Conservation (phyloP, 2,113 vertebrate genomes). For the Pao palembangensis region DNA sequence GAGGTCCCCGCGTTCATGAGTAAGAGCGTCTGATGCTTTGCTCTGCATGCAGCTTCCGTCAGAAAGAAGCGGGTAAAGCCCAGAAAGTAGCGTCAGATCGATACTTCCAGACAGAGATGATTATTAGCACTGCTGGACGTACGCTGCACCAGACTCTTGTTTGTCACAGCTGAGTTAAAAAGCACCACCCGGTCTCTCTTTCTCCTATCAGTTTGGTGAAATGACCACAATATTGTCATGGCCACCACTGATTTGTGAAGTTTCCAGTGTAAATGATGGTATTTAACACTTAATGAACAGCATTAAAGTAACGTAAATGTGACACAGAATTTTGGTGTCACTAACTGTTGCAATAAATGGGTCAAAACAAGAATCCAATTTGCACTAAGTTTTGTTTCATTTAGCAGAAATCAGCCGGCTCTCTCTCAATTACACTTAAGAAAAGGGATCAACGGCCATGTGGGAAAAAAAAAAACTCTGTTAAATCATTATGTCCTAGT, state of each 20-base stretch:
- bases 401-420: background rate
- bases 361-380: background rate
- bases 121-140: no score
- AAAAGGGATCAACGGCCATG: background rate
- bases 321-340: background rate
- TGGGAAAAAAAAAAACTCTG: background rate
- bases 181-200: no score
- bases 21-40: conserved; percentile 5
- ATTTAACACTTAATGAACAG: no score
- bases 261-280: no score
- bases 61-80: background rate
- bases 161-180: no score
- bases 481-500: conserved; percentile 13
- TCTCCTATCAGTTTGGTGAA: no score
- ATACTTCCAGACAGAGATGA: background rate
- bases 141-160: no score
- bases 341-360: background rate
- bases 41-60: background rate
- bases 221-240: no score
- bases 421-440: background rate
- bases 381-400: background rate
- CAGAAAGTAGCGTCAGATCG: background rate
- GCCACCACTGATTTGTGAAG: no score
- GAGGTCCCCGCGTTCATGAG: background rate
- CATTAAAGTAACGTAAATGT: no score